Evolutionary conservation across 1,140 invertebrate species (phyloP).

Genomic region (Microplitis mediator): DNA sequence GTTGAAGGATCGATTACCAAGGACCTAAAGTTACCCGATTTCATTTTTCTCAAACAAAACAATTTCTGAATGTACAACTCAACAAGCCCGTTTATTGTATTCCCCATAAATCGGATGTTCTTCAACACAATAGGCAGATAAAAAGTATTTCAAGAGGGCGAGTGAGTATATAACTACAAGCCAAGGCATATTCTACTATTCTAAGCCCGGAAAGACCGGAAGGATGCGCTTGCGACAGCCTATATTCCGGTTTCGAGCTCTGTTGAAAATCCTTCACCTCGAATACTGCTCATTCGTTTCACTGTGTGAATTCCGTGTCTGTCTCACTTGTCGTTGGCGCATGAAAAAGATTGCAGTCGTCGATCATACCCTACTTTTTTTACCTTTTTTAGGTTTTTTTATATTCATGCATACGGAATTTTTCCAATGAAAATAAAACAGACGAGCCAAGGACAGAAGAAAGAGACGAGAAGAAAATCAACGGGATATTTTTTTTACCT

Average conservation of each 20-base stretch:
- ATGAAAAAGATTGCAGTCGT: neutral
- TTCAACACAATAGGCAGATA: neutral
- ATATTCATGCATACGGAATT: neutral
- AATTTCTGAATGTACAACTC: neutral
- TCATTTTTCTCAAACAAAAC: neutral
- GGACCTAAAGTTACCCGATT: too few relatives aligned
- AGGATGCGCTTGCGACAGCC: constrained; percentile 22
- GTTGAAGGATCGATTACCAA: too few relatives aligned
- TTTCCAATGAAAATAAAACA: neutral
- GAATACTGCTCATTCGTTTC: neutral
- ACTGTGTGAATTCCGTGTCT: neutral
- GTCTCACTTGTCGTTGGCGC: neutral
- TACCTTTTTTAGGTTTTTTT: neutral
- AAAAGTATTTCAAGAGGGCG: neutral
- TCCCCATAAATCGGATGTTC: neutral
- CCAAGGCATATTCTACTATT: constrained; percentile 3
- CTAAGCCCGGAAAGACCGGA: constrained; percentile 15
- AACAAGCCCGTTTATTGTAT: neutral
- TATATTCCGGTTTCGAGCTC: constrained; percentile 9
- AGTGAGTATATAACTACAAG: neutral
- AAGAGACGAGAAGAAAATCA: too few relatives aligned
- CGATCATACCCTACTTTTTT: neutral
- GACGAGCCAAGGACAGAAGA: too few relatives aligned
- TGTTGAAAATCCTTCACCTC: neutral
- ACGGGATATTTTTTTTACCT: too few relatives aligned